Percentiles rank a stretch among this genome's conserved stretches.
Evolutionary conservation across 1,140 invertebrate species (phyloP).

Genomic region (Camponotus vicinus): DNA sequence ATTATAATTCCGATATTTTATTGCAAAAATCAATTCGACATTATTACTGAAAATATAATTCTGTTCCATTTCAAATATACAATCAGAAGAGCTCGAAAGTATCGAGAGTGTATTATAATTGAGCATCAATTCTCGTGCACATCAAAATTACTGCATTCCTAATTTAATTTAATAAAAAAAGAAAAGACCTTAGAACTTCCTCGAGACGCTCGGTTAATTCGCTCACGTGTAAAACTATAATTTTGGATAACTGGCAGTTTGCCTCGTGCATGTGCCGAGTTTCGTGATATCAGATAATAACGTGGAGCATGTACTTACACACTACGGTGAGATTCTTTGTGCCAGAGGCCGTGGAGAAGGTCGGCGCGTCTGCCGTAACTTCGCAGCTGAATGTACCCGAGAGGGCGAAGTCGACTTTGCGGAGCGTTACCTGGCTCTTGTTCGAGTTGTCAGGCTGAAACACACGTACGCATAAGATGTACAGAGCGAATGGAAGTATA

Average conservation of each 20-base stretch:
- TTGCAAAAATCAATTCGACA: not conserved
- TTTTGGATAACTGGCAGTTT: conserved; percentile 19
- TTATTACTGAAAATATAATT: not conserved
- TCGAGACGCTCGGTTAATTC: conserved; percentile 4
- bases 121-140: not conserved
- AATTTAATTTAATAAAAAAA: conserved; percentile 9
- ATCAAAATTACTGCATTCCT: not conserved
- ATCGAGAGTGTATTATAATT: not conserved
- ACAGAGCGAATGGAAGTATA: conserved; percentile 43
- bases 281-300: conserved; percentile 56
- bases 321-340: conserved; percentile 90
- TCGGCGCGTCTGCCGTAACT: conserved; percentile 93
- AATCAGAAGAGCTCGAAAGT: not conserved
- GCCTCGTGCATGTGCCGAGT: conserved; percentile 26
- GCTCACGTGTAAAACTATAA: conserved; percentile 5
- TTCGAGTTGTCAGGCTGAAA: conserved; percentile 91
- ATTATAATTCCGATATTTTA: not conserved
- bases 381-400: conserved; percentile 95
- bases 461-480: conserved; percentile 70
- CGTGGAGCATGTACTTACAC: conserved; percentile 88
- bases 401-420: conserved; percentile 90
- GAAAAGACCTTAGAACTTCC: not conserved
- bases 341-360: conserved; percentile 90
- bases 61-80: not conserved
- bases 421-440: conserved; percentile 91